phyloP scores from a whole-genome alignment of 2,113 vertebrate species.

The Carettochelys insculpta region DNA sequence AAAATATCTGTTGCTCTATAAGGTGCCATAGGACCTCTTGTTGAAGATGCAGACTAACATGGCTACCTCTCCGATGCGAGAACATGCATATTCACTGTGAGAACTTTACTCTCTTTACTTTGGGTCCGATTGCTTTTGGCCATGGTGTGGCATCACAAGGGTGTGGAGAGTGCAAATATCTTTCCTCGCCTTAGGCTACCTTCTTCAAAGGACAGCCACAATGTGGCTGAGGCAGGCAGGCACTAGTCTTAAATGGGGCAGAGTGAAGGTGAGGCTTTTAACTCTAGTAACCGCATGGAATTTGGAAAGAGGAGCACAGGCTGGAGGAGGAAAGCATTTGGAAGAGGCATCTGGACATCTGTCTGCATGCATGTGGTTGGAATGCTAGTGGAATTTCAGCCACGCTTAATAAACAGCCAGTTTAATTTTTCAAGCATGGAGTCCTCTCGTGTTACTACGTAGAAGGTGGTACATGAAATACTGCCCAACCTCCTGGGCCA shows the following conservation, averaged over 20 bases:
- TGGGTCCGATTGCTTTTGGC: background rate
- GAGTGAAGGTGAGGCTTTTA: background rate
- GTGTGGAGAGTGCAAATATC: background rate
- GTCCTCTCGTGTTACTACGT: slow-evolving; percentile 6
- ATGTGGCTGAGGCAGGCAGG: background rate
- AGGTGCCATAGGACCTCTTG: too few relatives aligned
- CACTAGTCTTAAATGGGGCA: background rate
- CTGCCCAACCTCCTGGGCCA: background rate
- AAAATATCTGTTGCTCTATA: too few relatives aligned
- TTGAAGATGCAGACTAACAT: too few relatives aligned
- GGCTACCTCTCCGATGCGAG: too few relatives aligned
- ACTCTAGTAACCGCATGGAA: rapidly evolving
- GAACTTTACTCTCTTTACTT: background rate
- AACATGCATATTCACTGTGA: too few relatives aligned
- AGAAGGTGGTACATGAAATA: background rate
- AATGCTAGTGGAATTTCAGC: slow-evolving; percentile 16
- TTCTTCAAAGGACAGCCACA: background rate
- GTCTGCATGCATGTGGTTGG: background rate
- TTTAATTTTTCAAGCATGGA: background rate
- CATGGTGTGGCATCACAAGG: background rate
- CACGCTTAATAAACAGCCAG: slow-evolving; percentile 22
- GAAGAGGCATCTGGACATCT: background rate
- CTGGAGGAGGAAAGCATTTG: background rate
- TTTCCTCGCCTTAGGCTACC: background rate
- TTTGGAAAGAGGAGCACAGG: background rate